Conservation (phyloP, 2,113 vertebrate species). For the Lagenorhynchus albirostris region DNA sequence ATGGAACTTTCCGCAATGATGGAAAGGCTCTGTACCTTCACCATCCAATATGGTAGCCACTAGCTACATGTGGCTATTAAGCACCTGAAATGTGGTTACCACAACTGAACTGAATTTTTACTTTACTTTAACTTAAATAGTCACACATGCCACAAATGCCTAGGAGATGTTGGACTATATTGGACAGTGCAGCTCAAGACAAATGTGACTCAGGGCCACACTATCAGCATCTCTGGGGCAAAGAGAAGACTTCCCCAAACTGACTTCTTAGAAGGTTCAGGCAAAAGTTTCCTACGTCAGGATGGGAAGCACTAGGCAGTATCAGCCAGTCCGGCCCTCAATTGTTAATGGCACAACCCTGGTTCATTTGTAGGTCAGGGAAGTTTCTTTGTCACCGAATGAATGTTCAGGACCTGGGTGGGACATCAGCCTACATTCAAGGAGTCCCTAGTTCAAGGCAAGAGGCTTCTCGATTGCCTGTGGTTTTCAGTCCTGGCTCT, state of each 20-base stretch:
- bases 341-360: background rate
- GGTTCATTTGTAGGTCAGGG: background rate
- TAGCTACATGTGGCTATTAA: background rate
- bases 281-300: background rate
- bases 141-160: background rate
- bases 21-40: background rate
- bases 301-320: background rate
- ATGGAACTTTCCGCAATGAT: background rate
- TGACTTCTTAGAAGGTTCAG: background rate
- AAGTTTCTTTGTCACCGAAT: background rate
- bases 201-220: background rate
- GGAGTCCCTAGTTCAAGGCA: background rate
- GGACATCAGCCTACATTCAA: no score
- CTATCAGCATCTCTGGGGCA: background rate
- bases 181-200: background rate
- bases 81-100: background rate
- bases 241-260: background rate
- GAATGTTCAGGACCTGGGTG: background rate
- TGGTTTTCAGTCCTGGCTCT: background rate
- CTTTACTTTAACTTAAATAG: background rate
- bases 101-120: background rate
- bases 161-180: background rate
- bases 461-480: background rate
- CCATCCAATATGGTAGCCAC: background rate
- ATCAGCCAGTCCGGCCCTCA: background rate